phyloP scores from a whole-genome alignment of 2,113 vertebrate genomes.

The Labeo rohita region DNA sequence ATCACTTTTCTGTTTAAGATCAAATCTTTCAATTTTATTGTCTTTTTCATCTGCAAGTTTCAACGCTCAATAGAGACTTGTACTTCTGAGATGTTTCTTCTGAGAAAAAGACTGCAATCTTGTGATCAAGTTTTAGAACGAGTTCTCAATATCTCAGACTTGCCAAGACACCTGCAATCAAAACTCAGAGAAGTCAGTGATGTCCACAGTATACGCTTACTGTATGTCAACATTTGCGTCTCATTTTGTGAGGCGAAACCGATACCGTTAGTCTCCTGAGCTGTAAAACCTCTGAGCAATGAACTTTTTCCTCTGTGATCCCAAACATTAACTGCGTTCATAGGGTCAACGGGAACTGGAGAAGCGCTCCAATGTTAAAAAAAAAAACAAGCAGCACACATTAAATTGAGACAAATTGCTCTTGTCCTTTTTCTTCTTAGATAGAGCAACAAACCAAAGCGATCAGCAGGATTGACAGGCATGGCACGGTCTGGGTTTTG shows the following conservation, averaged over 20 bases:
- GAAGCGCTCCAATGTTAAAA: background rate
- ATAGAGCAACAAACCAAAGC: constrained; percentile 12
- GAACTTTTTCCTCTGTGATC: background rate
- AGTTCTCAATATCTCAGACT: background rate
- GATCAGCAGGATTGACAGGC: constrained; percentile 53
- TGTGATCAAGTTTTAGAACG: background rate
- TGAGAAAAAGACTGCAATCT: background rate
- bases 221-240: background rate
- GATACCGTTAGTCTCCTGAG: background rate
- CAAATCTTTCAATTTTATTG: background rate
- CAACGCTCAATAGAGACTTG: background rate
- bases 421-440: background rate
- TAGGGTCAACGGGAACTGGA: background rate
- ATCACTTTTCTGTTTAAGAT: background rate
- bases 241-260: background rate
- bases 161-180: background rate
- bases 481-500: constrained; percentile 45
- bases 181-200: background rate
- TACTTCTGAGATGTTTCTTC: background rate
- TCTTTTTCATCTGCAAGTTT: background rate
- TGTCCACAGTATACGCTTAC: background rate
- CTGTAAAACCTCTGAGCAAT: background rate
- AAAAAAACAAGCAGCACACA: background rate
- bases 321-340: background rate
- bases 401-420: background rate